Percentiles rank a stretch among this genome's conserved stretches.
phyloP scores from a whole-genome alignment of 2,113 vertebrate species.

The Orthonyx spaldingii region DNA sequence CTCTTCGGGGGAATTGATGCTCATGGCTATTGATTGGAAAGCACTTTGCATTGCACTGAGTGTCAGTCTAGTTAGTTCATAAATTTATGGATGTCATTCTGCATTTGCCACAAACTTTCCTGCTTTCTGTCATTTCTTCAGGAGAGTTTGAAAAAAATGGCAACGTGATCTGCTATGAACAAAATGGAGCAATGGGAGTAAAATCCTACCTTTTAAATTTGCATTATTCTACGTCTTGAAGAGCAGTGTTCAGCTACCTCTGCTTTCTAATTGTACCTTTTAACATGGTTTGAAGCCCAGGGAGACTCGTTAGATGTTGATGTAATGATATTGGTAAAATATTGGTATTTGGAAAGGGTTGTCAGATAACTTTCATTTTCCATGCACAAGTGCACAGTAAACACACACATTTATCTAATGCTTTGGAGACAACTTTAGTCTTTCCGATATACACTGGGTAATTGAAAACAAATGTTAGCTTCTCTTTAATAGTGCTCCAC shows the following conservation, averaged over 20 bases:
- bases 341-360: neutral
- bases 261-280: neutral
- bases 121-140: neutral
- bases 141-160: neutral
- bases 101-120: neutral
- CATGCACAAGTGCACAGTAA: neutral
- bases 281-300: neutral
- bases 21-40: neutral
- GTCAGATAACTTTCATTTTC: neutral
- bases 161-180: neutral
- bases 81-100: neutral
- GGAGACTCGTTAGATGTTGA: neutral
- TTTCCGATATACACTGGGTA: neutral
- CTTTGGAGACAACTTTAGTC: neutral
- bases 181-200: neutral
- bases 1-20: neutral
- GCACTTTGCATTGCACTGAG: neutral
- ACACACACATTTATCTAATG: neutral
- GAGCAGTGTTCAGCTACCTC: neutral
- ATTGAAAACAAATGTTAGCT: constrained; percentile 24
- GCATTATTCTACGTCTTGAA: neutral
- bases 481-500: neutral
- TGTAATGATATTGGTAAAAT: neutral
- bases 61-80: neutral
- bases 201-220: neutral